Base-by-base conservation (phyloP, 2,113 vertebrate genomes). In the Rhinogobius similis region DNA sequence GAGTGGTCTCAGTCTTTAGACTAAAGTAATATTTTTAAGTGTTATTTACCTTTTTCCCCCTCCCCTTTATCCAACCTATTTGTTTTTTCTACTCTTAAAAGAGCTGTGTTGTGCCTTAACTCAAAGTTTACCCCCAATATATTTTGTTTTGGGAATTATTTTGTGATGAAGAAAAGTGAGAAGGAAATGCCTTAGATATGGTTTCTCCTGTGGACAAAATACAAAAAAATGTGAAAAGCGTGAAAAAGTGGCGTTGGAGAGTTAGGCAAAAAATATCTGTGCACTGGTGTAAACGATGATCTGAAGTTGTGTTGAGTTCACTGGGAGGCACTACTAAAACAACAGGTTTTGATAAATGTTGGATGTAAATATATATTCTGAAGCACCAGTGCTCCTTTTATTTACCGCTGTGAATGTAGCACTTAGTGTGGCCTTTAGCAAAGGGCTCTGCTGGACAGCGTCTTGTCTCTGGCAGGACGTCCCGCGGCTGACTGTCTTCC, bases 1-100 rank as follows among this genome's bases (percentile, higher is more conserved):
- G 83, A 87, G 39, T 52, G 67, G 75, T 84, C 78, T 36, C 76
- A 74, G 78, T 81, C 68, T 74, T 83, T 81, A 74, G 77, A 87
- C 79, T 79, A 82, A 88, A 87, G 76, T 75, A 78, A 87, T 82
- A 86, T 83, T 87, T 91, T 93, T 92, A 89, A 90, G 84, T 85
- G 82, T 86, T 87, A 26, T 67, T 87, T 82, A 12, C 63, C 55
- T 72, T 81, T 64, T 62, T 56, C 29, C 68, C 72, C 32, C 18
- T 62, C 65, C 48, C 26, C 10, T 7, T 10, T 53, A 21, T 11
- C 72, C 62, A 23, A 18, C 24, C 73, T 12, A 55, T 78, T 82
- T 77, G 58, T 46, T 86, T 80, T 82, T 27, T 67, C 78, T 68
- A 75, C 29, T 61, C 52, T 76, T 76, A 70, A 78, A 65, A 73